Conservation (phyloP, 2,888 invertebrate genomes). For the Cyclophora punctaria region DNA sequence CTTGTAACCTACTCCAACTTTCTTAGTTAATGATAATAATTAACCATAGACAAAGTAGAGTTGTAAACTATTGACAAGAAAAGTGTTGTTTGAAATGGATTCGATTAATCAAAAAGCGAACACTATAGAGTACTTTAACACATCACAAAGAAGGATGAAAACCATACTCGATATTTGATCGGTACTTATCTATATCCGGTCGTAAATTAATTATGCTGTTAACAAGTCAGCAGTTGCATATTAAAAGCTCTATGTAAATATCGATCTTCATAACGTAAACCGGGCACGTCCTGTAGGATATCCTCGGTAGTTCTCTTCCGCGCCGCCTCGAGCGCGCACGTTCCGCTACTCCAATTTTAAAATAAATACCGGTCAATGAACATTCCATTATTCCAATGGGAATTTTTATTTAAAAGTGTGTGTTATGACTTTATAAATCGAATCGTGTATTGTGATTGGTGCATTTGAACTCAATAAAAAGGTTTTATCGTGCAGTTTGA, state of each 20-base stretch:
- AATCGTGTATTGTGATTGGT: too few relatives aligned
- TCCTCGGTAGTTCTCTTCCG: slow-evolving; percentile 65
- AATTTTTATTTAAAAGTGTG: slow-evolving; percentile 25
- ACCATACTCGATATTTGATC: slow-evolving; percentile 8
- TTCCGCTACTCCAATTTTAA: slow-evolving; percentile 42
- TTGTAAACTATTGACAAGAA: too few relatives aligned
- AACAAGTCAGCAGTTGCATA: slow-evolving; percentile 47
- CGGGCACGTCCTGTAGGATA: slow-evolving; percentile 66
- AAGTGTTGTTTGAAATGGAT: too few relatives aligned
- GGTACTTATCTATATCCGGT: slow-evolving; percentile 13
- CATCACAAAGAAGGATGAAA: too few relatives aligned
- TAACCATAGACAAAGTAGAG: too few relatives aligned
- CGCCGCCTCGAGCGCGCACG: slow-evolving; percentile 60
- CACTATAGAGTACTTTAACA: too few relatives aligned
- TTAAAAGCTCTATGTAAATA: slow-evolving; percentile 70
- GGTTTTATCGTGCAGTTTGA: too few relatives aligned
- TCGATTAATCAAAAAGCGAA: too few relatives aligned
- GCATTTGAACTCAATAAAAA: too few relatives aligned
- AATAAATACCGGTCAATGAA: slow-evolving; percentile 35
- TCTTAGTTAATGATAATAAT: too few relatives aligned
- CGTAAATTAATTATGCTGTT: slow-evolving; percentile 30
- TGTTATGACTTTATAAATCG: slow-evolving; percentile 15
- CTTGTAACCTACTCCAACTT: too few relatives aligned
- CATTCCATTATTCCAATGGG: slow-evolving; percentile 19
- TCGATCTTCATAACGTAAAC: slow-evolving; percentile 64